These are phyloP conservation scores for Zoanthus sociatus DNA, from an alignment of 92 coral and sea anemone genomes.

Conservation along the genomic window DNA sequence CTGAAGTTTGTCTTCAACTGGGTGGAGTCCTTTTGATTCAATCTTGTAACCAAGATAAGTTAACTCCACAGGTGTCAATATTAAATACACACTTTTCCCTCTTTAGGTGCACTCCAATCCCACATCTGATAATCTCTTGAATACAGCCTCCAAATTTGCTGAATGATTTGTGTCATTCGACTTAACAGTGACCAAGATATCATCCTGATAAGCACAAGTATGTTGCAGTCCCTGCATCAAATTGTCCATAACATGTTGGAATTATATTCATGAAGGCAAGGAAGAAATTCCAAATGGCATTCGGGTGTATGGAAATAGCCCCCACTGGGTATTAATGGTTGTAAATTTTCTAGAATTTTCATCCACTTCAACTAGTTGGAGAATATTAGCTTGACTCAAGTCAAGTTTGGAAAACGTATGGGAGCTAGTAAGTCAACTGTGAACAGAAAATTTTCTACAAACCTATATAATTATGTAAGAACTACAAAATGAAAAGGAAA, in stretches of 20 bases:
- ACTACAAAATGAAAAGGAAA: no score
- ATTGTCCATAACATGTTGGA: constrained; percentile 58
- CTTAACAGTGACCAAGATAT: constrained; percentile 2
- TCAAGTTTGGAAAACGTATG: constrained; percentile 59
- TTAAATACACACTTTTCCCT: background rate
- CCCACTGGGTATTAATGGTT: constrained; percentile 64
- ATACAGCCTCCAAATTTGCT: background rate
- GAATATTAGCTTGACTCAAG: constrained; percentile 68
- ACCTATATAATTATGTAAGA: no score
- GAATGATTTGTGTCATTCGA: background rate
- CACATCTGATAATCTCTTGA: background rate
- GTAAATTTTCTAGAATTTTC: constrained; percentile 57
- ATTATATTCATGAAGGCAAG: constrained; percentile 47
- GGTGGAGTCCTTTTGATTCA: background rate
- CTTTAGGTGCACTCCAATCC: background rate
- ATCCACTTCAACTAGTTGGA: constrained; percentile 53
- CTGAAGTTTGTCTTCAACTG: background rate
- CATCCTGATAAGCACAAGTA: constrained; percentile 42
- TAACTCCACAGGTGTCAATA: background rate
- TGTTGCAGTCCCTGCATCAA: constrained; percentile 25
- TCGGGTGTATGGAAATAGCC: constrained; percentile 55
- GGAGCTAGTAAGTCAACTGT: no score
- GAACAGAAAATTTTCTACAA: no score
- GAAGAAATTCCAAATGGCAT: constrained; percentile 48
- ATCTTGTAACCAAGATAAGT: background rate